These are phyloP conservation scores for Sigmodon hispidus DNA, from an alignment of 2,113 vertebrate species.

Conservation along the genomic window DNA sequence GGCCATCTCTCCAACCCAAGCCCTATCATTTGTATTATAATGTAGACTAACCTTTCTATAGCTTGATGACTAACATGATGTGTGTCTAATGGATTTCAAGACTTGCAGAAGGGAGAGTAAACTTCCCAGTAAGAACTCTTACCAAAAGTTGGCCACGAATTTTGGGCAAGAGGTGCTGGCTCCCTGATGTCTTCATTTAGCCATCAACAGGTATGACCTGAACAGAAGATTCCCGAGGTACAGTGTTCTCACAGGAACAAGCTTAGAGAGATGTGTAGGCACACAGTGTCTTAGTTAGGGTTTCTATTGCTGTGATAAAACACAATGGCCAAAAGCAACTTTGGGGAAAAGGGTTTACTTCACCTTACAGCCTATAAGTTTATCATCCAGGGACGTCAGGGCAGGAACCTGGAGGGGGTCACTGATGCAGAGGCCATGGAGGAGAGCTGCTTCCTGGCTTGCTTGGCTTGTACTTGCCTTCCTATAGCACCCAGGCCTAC, in stretches of 20 bases:
- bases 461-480: background rate
- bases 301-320: background rate
- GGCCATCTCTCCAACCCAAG: background rate
- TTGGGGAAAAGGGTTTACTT: background rate
- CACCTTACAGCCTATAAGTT: too few species aligned
- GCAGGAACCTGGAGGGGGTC: background rate
- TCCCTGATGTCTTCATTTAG: background rate
- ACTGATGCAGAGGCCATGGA: background rate
- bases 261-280: background rate
- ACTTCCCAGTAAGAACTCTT: background rate
- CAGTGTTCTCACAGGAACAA: background rate
- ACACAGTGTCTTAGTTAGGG: background rate
- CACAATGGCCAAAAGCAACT: background rate
- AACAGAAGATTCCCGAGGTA: background rate
- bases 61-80: conserved; percentile 57
- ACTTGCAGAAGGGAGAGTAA: background rate
- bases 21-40: conserved; percentile 66
- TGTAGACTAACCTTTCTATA: conserved; percentile 59
- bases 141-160: background rate
- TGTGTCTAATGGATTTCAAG: conserved; percentile 55
- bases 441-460: too few species aligned
- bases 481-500: background rate
- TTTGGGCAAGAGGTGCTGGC: background rate
- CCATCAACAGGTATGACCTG: background rate
- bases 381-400: background rate